Base-by-base conservation (phyloP, 2,113 vertebrate genomes). In the Cephalopholis sonnerati region DNA sequence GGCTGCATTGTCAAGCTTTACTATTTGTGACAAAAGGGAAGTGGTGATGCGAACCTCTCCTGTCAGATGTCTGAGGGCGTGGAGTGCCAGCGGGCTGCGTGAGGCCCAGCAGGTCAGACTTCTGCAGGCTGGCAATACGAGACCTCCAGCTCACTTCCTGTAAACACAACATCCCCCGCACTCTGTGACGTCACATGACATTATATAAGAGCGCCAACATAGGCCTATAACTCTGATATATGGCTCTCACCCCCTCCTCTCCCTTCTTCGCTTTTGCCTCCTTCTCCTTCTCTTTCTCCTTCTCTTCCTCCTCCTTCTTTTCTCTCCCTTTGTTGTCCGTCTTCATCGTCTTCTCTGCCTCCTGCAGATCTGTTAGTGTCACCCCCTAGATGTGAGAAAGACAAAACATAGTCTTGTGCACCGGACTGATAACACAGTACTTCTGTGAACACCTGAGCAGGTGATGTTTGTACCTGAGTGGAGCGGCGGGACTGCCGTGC, bases 91-190 rank as follows among this genome's bases (percentile, higher is more conserved):
- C 87, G 7, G 96, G 96, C 77, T 95, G 95, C 0, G 96, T 97
- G 68, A 97, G 94, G 73, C 96, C 96, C 89, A 97, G 88, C 70
- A 96, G 93, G 89, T 96, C 96, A 0, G 96, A 96, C 93, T 96
- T 97, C 92, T 96, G 96, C 89, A 96, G 90, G 78, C 94, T 97
- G 89, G 96, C 96, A 22, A 96, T 96, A 16, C 96, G 95, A 88
- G 96, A 96, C 82, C 96, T 94, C 96, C 96, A 97, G 90, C 95
- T 96, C 82, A 96, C 94, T 88, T 97, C 96, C 95, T 96, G 85
- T 77, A 69, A 86, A 83, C 25, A 76, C 58, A 93, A 46, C n/a
- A 69, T 57, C 54, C 59, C 73, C 53, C 2, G 11, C 41, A 44
- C 58, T 76, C 20, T 57, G 74, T 88, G 48, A 87, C 7, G 18